Conservation (phyloP, 1,140 invertebrate genomes). For the Cherax quadricarinatus region DNA sequence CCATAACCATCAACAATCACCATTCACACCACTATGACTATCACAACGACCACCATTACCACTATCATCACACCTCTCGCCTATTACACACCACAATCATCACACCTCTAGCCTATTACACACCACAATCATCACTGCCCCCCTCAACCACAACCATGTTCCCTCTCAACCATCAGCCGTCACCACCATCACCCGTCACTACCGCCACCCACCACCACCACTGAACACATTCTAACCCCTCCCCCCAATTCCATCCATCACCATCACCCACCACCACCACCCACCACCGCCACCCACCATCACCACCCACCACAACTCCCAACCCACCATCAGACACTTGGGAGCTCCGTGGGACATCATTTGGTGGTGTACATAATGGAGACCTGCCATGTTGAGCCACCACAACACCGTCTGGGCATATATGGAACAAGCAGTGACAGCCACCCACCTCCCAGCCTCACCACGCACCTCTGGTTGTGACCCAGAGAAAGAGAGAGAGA, state of each 20-base stretch:
- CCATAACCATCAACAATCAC: too few species aligned
- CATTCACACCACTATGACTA: too few species aligned
- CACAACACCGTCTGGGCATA: slow-evolving; percentile 8
- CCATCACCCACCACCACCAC: too few species aligned
- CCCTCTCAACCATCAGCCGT: too few species aligned
- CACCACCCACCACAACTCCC: too few species aligned
- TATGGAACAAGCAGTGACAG: neutral
- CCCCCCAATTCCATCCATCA: neutral
- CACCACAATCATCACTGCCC: too few species aligned
- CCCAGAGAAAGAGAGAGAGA: neutral
- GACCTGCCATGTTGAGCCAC: neutral
- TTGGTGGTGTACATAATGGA: neutral
- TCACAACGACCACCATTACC: too few species aligned
- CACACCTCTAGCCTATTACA: too few species aligned
- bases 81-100: too few species aligned
- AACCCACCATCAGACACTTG: neutral
- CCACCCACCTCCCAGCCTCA: neutral
- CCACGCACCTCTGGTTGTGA: neutral
- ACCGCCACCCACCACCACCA: neutral
- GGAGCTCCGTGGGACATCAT: neutral
- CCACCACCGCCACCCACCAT: neutral
- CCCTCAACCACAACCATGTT: too few species aligned
- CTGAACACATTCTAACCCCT: neutral
- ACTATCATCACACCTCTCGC: too few species aligned
- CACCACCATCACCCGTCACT: neutral